Conservation (phyloP, 2,797 vertebrate species). For the Hipposideros larvatus region DNA sequence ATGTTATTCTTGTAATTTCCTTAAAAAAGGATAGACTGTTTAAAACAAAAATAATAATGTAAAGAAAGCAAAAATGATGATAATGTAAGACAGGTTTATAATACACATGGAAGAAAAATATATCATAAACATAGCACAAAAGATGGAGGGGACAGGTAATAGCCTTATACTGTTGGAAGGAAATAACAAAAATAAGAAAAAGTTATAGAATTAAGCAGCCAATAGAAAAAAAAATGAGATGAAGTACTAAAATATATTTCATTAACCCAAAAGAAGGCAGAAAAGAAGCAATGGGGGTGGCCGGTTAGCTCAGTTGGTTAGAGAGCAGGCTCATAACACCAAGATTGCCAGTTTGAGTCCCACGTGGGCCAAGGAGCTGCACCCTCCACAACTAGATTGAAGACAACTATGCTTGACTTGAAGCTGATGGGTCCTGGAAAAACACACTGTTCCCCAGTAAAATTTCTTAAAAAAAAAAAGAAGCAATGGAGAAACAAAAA, state of each 20-base stretch:
- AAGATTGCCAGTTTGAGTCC: too few relatives aligned
- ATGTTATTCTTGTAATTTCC: background rate
- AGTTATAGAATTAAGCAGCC: background rate
- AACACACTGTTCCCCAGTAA: too few relatives aligned
- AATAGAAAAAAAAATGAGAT: background rate
- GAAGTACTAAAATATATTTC: background rate
- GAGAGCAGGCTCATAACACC: too few relatives aligned
- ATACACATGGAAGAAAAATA: background rate
- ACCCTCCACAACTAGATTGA: too few relatives aligned
- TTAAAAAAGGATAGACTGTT: background rate
- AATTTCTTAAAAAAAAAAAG: background rate
- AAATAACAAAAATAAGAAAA: background rate
- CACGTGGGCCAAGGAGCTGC: too few relatives aligned
- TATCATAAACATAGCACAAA: background rate
- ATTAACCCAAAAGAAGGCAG: background rate
- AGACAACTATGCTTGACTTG: too few relatives aligned
- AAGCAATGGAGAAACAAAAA: background rate
- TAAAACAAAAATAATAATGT: slow-evolving; percentile 2
- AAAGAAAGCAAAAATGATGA: background rate
- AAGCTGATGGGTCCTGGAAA: too few relatives aligned
- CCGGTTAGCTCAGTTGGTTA: too few relatives aligned
- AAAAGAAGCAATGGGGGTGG: background rate
- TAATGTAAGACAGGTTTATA: background rate
- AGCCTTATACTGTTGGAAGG: background rate
- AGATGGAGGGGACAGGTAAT: background rate